phyloP scores from a whole-genome alignment of 2,888 invertebrate species.

The Heliconius ethilla region DNA sequence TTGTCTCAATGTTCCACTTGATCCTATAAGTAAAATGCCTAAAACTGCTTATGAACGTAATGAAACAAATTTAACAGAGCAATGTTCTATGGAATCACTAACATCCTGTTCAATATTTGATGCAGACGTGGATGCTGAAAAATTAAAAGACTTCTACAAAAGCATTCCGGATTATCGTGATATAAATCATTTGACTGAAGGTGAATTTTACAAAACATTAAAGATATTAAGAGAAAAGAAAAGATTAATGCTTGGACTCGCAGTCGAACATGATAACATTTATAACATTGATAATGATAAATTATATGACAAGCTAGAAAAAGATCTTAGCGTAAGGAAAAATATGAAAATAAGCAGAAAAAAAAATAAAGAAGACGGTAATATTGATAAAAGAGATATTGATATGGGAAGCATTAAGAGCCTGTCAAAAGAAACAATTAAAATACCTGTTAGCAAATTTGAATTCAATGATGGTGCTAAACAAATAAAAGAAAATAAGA shows the following conservation, averaged over 20 bases:
- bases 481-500: conserved; percentile 46
- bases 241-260: conserved; percentile 71
- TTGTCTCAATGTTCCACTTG: conserved; percentile 87
- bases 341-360: conserved; percentile 32
- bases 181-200: conserved; percentile 87
- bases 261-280: conserved; percentile 65
- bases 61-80: conserved; percentile 62
- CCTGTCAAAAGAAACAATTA: conserved; percentile 51
- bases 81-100: conserved; percentile 69
- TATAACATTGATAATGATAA: conserved; percentile 46
- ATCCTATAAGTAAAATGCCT: conserved; percentile 87
- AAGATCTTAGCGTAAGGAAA: conserved; percentile 42
- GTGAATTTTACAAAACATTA: conserved; percentile 88
- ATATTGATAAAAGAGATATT: conserved; percentile 28
- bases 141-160: conserved; percentile 87
- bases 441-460: conserved; percentile 52
- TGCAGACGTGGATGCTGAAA: conserved; percentile 76
- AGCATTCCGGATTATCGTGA: conserved; percentile 92
- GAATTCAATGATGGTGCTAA: conserved; percentile 19
- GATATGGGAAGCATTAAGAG: conserved; percentile 38
- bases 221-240: conserved; percentile 85
- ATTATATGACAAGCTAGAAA: conserved; percentile 44
- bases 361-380: conserved; percentile 15
- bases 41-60: conserved; percentile 86
- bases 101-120: conserved; percentile 59